A percentile compares a stretch with the other conserved stretches of the same genome.
Evolutionary conservation across 2,797 vertebrate genomes (phyloP).

Genomic region (Falco peregrinus): DNA sequence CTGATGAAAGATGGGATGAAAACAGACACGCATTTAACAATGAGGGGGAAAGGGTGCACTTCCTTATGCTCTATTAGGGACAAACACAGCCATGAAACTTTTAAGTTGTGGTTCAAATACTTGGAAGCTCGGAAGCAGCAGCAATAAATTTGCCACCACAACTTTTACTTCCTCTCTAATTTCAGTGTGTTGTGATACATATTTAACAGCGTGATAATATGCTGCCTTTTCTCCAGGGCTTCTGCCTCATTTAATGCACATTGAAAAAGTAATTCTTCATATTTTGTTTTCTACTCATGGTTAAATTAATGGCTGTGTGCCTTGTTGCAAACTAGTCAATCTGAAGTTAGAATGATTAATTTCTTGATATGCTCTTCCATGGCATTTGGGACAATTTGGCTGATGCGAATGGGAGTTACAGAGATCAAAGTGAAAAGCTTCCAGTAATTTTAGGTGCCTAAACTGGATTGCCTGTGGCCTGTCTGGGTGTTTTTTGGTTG

Average conservation of each 20-base stretch:
- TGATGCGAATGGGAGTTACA: neutral
- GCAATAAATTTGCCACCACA: neutral
- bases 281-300: neutral
- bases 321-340: neutral
- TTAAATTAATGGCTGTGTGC: neutral
- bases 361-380: neutral
- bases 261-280: conserved; percentile 1
- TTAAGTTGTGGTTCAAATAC: neutral
- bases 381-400: neutral
- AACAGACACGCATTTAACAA: neutral
- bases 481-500: neutral
- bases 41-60: neutral
- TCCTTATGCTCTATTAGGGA: neutral
- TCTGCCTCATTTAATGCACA: neutral
- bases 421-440: neutral
- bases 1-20: neutral
- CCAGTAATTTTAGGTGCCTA: neutral
- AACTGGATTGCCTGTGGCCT: neutral
- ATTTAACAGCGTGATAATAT: neutral
- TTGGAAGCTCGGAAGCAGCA: neutral
- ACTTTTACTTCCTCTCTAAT: neutral
- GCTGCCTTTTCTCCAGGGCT: neutral
- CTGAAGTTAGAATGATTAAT: neutral
- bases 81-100: neutral
- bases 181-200: neutral